phyloP scores from a whole-genome alignment of 2,888 invertebrate genomes.

The Caenorhabditis doughertyi region DNA sequence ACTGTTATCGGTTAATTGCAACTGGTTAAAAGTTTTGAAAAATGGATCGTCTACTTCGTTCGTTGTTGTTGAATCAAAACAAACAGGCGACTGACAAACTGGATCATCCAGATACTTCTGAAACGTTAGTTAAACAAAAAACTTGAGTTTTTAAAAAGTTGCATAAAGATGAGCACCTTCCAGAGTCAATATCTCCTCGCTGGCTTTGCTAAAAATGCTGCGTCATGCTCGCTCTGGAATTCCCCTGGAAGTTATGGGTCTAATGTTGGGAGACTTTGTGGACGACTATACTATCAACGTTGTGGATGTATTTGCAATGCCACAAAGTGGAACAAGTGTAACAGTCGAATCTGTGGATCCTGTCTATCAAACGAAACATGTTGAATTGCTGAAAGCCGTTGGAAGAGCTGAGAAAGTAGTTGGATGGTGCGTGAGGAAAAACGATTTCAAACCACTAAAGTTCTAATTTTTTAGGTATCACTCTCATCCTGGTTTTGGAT shows the following conservation, averaged over 20 bases:
- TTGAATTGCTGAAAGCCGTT: slow-evolving; percentile 68
- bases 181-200: slow-evolving; percentile 89
- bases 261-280: slow-evolving; percentile 96
- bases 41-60: slow-evolving; percentile 64
- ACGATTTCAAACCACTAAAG: background rate
- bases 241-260: slow-evolving; percentile 90
- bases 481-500: slow-evolving; percentile 99
- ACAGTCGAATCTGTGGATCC: slow-evolving; percentile 76
- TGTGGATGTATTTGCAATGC: slow-evolving; percentile 99
- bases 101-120: slow-evolving; percentile 98
- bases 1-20: too few species aligned
- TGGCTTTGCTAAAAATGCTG: slow-evolving; percentile 97
- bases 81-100: slow-evolving; percentile 59
- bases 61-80: slow-evolving; percentile 56
- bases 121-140: too few species aligned
- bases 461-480: slow-evolving; percentile 86
- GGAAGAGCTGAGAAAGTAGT: slow-evolving; percentile 74
- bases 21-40: too few species aligned
- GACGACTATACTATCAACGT: slow-evolving; percentile 99
- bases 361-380: slow-evolving; percentile 72
- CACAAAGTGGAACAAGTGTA: slow-evolving; percentile 86
- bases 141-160: background rate
- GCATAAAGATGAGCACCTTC: background rate
- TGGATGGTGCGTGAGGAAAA: slow-evolving; percentile 64
- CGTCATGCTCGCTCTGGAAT: slow-evolving; percentile 91